Evolutionary conservation across 1,140 invertebrate species (phyloP), one percentile per base, ranked within the genome.

Genomic region (Microplitis mediator): DNA sequence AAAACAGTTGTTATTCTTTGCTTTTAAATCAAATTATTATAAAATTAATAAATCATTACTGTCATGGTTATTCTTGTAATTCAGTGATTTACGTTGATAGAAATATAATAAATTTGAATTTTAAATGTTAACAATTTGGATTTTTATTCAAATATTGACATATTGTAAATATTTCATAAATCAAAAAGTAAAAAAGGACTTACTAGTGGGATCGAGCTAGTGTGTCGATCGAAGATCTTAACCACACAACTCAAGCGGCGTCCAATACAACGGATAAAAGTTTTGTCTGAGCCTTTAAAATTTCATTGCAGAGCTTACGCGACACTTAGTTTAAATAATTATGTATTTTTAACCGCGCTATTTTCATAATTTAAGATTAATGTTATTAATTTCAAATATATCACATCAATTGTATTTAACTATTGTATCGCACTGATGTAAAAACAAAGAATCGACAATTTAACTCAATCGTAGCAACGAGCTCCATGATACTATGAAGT

Each of bases 171-270:
- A 45, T 45, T 45, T 6, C 6, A 45, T 11, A 6, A 45, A 11
- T 45, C 39, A 45, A 45, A 6, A 6, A 45, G 8, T 45, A 58
- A 58, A 16, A 58, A 58, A 58, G 32, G 23, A 58, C 56, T 58
- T 31, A 58, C 56, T 23, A 31, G 56, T 58, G 23, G 16, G 56
- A 58, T 58, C 5, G 56, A 31, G 23, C 16, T 31, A 31, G 56
- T 58, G 23, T 58, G 56, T 23, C 56, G 56, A 58, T 58, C 56
- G 56, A 58, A 31, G 9, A 58, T 58, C 56, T 58, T 58, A 58
- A 31, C 23, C 23, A 9, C 23, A 32, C 56, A 58, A 23, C 56
- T 23, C 23, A 9, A 23, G 56, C 56, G 56, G 56, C 56, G 56
- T 58, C 56, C 5, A 31, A 31, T 23, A 16, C 23, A 58, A 31